Evolutionary conservation across 2,113 vertebrate species (phyloP).

Genomic region (Megaleporinus macrocephalus): DNA sequence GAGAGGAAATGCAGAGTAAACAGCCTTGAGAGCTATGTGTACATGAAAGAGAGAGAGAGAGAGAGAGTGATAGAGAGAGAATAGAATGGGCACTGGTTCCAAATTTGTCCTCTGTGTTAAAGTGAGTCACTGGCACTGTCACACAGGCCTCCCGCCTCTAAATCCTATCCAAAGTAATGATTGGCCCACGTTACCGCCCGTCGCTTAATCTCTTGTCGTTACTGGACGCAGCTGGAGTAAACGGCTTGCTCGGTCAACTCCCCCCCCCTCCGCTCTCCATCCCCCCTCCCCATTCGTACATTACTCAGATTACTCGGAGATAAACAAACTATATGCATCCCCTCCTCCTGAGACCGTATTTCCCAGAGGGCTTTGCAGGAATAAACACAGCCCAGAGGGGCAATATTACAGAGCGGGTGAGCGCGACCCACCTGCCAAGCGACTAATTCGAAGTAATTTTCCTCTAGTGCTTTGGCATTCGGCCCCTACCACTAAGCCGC

Average conservation of each 20-base stretch:
- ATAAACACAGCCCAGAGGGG: constrained; percentile 48
- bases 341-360: constrained; percentile 56
- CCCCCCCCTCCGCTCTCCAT: constrained; percentile 39
- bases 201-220: constrained; percentile 70
- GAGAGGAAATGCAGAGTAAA: constrained; percentile 72
- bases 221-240: constrained; percentile 66
- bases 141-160: constrained; percentile 61
- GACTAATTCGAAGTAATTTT: constrained; percentile 49
- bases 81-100: constrained; percentile 35
- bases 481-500: constrained; percentile 15
- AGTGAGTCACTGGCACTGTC: constrained; percentile 57
- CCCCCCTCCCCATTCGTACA: constrained; percentile 48
- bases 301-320: constrained; percentile 52
- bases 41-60: constrained; percentile 18
- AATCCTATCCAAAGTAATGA: constrained; percentile 63
- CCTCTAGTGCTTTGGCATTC: constrained; percentile 36
- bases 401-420: constrained; percentile 30
- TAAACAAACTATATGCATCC: constrained; percentile 66
- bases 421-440: constrained; percentile 37
- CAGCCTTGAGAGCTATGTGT: constrained; percentile 45
- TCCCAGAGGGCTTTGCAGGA: constrained; percentile 54
- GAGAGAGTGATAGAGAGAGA: constrained; percentile 67
- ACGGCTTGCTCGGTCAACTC: constrained; percentile 49
- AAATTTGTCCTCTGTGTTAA: constrained; percentile 48
- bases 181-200: constrained; percentile 57